phyloP scores from a whole-genome alignment of 1,140 invertebrate genomes.

The Catajapyx aquilonaris region DNA sequence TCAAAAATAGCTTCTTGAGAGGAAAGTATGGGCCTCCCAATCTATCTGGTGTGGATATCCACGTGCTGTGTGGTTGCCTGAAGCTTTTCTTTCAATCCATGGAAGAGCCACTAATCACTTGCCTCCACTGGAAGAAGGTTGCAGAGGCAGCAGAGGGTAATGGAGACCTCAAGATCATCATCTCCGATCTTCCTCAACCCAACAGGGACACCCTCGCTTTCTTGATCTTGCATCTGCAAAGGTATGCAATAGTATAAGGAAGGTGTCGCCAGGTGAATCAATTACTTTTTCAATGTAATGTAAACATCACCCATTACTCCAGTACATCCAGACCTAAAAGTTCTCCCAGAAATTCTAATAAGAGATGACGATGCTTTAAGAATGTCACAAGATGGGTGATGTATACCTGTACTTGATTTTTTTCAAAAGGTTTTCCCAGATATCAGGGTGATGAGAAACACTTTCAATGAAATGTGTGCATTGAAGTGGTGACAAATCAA shows the following conservation, averaged over 20 bases:
- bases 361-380: too few relatives aligned
- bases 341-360: too few relatives aligned
- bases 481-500: not conserved
- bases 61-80: slow-evolving; percentile 60
- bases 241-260: slow-evolving; percentile 19
- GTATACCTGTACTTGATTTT: too few relatives aligned
- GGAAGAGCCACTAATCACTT: slow-evolving; percentile 62
- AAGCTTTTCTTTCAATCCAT: slow-evolving; percentile 68
- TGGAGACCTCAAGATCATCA: slow-evolving; percentile 36
- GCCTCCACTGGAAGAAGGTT: slow-evolving; percentile 51
- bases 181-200: slow-evolving; percentile 52
- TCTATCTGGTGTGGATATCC: slow-evolving; percentile 44
- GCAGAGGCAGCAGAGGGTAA: slow-evolving; percentile 36
- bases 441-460: too few relatives aligned
- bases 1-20: slow-evolving; percentile 53
- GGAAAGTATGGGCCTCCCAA: slow-evolving; percentile 50
- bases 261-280: too few relatives aligned
- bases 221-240: slow-evolving; percentile 61
- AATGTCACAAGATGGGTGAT: too few relatives aligned
- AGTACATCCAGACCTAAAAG: too few relatives aligned
- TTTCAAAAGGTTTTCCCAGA: too few relatives aligned
- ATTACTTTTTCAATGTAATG: too few relatives aligned
- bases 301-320: too few relatives aligned
- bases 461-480: too few relatives aligned
- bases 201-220: slow-evolving; percentile 76